Percentiles rank a stretch among this genome's conserved stretches.
phyloP scores from a whole-genome alignment of 1,140 invertebrate species.

The Glomeris maerens region DNA sequence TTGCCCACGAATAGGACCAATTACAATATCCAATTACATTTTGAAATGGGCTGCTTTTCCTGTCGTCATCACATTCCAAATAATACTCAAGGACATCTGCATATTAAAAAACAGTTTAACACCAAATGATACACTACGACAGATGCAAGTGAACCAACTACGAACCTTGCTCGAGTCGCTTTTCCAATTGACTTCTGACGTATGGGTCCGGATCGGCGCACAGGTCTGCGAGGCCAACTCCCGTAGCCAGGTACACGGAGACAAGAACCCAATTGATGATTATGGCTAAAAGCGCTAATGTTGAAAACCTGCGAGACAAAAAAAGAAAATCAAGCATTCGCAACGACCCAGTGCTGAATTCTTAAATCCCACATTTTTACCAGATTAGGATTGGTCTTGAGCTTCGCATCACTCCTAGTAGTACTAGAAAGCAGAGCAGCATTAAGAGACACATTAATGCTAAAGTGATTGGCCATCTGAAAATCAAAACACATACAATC shows the following conservation, averaged over 20 bases:
- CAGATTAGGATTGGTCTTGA: constrained; percentile 68
- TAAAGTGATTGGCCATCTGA: constrained; percentile 63
- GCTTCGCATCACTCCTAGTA: constrained; percentile 66
- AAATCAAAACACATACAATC: constrained; percentile 4
- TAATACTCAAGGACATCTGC: constrained; percentile 60
- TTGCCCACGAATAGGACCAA: no score
- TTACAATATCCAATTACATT: no score
- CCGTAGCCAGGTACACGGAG: constrained; percentile 61
- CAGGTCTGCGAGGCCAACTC: constrained; percentile 57
- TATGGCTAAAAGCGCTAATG: constrained; percentile 74
- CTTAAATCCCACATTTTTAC: constrained; percentile 30
- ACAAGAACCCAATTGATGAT: constrained; percentile 77
- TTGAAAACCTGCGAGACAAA: constrained; percentile 47
- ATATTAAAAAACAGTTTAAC: constrained; percentile 16
- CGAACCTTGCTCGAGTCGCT: constrained; percentile 15
- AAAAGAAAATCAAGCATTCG: constrained; percentile 16
- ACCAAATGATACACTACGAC: constrained; percentile 7
- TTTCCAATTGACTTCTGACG: constrained; percentile 23
- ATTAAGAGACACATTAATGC: constrained; percentile 57
- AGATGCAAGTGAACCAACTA: background rate
- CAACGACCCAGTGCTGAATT: background rate
- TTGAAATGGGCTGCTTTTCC: constrained; percentile 55
- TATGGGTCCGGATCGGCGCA: constrained; percentile 55
- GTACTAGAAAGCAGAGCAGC: constrained; percentile 59
- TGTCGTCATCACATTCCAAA: constrained; percentile 58